phyloP scores from a whole-genome alignment of 2,797 vertebrate species.

The Hapalemur alaotrensis region DNA sequence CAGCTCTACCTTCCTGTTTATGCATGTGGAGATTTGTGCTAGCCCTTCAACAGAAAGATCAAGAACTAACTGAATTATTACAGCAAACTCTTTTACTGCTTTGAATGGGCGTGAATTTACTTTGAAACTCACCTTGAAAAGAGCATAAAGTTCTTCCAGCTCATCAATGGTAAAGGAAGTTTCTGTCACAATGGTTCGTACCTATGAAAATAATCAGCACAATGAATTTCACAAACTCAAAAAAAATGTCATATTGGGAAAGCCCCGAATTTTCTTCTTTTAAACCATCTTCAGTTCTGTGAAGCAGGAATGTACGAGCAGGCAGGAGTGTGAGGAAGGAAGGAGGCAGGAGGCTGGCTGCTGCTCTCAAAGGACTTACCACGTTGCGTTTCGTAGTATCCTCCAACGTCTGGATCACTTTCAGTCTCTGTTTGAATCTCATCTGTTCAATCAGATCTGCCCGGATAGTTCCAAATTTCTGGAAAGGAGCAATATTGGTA shows the following conservation, averaged over 20 bases:
- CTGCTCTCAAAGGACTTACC: slow-evolving; percentile 83
- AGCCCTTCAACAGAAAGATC: background rate
- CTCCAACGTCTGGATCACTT: slow-evolving; percentile 98
- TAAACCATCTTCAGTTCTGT: background rate
- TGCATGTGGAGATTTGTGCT: rapidly evolving
- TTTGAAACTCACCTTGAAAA: slow-evolving; percentile 93
- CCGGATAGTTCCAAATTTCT: slow-evolving; percentile 98
- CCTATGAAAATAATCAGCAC: slow-evolving; percentile 84
- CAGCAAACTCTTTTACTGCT: background rate
- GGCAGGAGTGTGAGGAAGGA: rapidly evolving
- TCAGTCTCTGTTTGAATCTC: slow-evolving; percentile 98
- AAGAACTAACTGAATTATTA: background rate
- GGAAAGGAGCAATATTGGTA: slow-evolving; percentile 21
- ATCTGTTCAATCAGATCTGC: slow-evolving; percentile 98
- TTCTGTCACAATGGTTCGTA: slow-evolving; percentile 96
- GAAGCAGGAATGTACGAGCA: background rate
- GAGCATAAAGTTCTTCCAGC: slow-evolving; percentile 95
- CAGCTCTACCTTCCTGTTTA: background rate
- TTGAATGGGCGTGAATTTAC: background rate
- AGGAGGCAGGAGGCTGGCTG: rapidly evolving
- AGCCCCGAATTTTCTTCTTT: background rate
- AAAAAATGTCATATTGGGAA: background rate
- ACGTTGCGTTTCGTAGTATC: slow-evolving; percentile 98
- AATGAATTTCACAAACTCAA: background rate
- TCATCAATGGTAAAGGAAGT: slow-evolving; percentile 95